Evolutionary conservation across 2,888 invertebrate species (phyloP).

Genomic region (Operophtera brumata): DNA sequence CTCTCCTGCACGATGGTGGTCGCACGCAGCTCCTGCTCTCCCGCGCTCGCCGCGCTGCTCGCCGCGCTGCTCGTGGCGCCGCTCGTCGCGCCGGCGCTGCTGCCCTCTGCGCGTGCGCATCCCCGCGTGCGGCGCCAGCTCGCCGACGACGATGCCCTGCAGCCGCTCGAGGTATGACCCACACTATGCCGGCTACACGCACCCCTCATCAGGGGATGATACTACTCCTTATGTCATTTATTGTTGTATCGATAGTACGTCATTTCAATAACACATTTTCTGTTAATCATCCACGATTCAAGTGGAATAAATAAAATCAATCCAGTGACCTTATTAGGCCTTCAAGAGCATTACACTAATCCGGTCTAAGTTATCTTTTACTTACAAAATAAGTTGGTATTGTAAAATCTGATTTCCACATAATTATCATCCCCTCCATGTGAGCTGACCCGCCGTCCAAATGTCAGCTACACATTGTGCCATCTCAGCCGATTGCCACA

Average conservation of each 20-base stretch:
- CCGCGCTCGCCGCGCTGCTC: constrained; percentile 43
- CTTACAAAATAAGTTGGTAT: not conserved
- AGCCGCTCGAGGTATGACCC: constrained; percentile 65
- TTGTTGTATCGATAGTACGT: not conserved
- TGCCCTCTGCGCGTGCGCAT: constrained; percentile 36
- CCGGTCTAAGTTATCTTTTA: too few relatives aligned
- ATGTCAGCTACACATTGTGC: constrained; percentile 4
- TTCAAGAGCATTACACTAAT: too few relatives aligned
- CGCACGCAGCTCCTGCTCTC: constrained; percentile 41
- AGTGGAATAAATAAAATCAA: not conserved
- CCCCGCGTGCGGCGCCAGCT: constrained; percentile 58
- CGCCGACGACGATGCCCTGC: constrained; percentile 64
- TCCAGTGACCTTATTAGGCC: too few relatives aligned
- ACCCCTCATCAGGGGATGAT: not conserved
- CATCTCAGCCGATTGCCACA: constrained; percentile 7
- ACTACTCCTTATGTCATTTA: too few relatives aligned
- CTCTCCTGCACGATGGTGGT: constrained; percentile 45
- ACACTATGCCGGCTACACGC: not conserved
- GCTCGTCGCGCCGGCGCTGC: constrained; percentile 41
- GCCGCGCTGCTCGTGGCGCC: constrained; percentile 40
- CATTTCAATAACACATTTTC: not conserved
- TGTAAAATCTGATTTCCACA: not conserved
- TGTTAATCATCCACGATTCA: not conserved
- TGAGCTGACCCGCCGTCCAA: not conserved
- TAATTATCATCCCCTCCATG: not conserved